phyloP scores from a whole-genome alignment of 2,888 invertebrate genomes.

The Brachyopa scutellaris region DNA sequence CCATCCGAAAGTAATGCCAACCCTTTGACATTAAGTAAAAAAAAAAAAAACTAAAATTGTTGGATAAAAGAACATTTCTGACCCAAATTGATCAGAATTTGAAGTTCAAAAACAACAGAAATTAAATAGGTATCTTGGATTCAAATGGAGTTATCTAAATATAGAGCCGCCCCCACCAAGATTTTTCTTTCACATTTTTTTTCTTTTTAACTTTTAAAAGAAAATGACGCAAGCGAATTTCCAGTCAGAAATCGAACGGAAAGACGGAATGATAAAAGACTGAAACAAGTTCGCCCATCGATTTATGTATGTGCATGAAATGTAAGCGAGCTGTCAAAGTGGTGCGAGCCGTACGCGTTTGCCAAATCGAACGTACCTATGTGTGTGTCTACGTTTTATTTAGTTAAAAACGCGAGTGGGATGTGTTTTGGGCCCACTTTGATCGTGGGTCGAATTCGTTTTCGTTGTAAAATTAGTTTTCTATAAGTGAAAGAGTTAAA shows the following conservation, averaged over 20 bases:
- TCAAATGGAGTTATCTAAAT: slow-evolving; percentile 32
- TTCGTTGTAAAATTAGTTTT: slow-evolving; percentile 49
- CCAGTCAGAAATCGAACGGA: slow-evolving; percentile 14
- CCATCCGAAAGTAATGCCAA: slow-evolving; percentile 18
- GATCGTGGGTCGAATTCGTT: slow-evolving; percentile 54
- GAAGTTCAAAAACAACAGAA: slow-evolving; percentile 48
- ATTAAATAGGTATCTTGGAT: not conserved
- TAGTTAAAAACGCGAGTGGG: slow-evolving; percentile 49
- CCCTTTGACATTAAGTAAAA: not conserved
- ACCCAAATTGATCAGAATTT: slow-evolving; percentile 49
- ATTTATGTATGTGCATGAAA: slow-evolving; percentile 30
- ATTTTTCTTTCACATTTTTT: not conserved
- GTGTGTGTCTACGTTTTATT: slow-evolving; percentile 5
- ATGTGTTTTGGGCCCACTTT: slow-evolving; percentile 41
- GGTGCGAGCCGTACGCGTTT: slow-evolving; percentile 29
- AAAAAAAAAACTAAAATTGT: not conserved
- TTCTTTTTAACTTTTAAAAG: slow-evolving; percentile 20
- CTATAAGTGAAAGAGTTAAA: slow-evolving; percentile 26
- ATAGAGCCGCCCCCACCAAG: slow-evolving; percentile 30
- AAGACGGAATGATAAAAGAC: slow-evolving; percentile 32
- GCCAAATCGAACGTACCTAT: slow-evolving; percentile 48
- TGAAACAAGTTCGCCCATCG: slow-evolving; percentile 67
- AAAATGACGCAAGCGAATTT: slow-evolving; percentile 65
- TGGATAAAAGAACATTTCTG: slow-evolving; percentile 11
- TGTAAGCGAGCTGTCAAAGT: slow-evolving; percentile 52